Conservation (phyloP, 2,888 invertebrate genomes). For the Dinocampus coccinellae region DNA sequence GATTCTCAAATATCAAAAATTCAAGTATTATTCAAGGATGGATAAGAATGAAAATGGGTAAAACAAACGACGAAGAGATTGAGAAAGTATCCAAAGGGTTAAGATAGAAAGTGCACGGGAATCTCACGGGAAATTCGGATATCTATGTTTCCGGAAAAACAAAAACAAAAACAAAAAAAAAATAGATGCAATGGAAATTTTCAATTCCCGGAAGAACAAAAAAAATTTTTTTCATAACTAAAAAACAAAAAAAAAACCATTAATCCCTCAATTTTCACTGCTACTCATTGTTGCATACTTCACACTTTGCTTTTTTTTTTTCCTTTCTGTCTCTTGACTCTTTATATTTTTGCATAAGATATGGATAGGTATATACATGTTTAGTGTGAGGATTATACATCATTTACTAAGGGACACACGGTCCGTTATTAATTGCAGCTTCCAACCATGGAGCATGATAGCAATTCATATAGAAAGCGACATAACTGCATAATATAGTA, state of each 20-base stretch:
- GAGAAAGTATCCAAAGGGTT: neutral
- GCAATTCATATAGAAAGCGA: conserved; percentile 31
- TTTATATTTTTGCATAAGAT: neutral
- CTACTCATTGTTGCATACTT: neutral
- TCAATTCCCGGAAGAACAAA: conserved; percentile 29
- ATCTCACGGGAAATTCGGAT: conserved; percentile 39
- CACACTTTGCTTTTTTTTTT: conserved; percentile 5
- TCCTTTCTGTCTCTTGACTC: neutral
- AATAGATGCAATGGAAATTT: conserved; percentile 38
- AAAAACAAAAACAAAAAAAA: conserved; percentile 37
- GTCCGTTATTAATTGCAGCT: conserved; percentile 16
- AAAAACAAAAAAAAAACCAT: neutral
- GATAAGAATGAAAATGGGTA: neutral
- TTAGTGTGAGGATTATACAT: neutral
- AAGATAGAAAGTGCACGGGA: conserved; percentile 23
- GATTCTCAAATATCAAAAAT: conserved; percentile 18
- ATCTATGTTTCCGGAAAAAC: conserved; percentile 30
- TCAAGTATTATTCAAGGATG: conserved; percentile 8
- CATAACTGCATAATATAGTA: conserved; percentile 13
- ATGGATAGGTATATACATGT: neutral
- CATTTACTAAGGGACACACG: conserved; percentile 1
- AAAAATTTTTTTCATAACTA: conserved; percentile 2
- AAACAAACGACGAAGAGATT: neutral
- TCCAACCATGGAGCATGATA: conserved; percentile 19
- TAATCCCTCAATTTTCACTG: conserved; percentile 7